These are phyloP conservation scores for Trichonephila inaurata DNA, from an alignment of 1,140 invertebrate species.

Conservation along the genomic window DNA sequence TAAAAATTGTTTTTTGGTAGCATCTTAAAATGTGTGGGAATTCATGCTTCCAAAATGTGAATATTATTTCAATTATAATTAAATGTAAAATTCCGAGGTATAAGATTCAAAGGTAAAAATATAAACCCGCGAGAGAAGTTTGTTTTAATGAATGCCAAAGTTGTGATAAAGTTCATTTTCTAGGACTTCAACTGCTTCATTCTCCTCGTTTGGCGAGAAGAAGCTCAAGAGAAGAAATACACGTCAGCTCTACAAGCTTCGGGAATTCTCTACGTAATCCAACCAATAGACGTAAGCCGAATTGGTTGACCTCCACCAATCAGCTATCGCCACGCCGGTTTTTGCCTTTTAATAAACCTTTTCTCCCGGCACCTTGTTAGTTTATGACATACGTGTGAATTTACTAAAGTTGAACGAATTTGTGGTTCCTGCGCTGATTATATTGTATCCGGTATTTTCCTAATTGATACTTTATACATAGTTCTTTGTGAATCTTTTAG, in stretches of 20 bases:
- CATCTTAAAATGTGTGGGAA: too few species aligned
- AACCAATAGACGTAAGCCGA: conserved; percentile 54
- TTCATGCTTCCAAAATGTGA: too few species aligned
- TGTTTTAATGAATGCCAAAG: not conserved
- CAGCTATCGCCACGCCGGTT: conserved; percentile 55
- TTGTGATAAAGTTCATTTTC: not conserved
- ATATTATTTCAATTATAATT: too few species aligned
- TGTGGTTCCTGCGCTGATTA: not conserved
- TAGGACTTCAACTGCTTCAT: not conserved
- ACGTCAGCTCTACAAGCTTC: conserved; percentile 62
- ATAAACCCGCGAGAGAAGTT: too few species aligned
- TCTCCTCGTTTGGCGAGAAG: not conserved
- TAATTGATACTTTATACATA: too few species aligned
- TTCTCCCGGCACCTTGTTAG: conserved; percentile 7
- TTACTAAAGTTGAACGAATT: not conserved
- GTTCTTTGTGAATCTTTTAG: too few species aligned
- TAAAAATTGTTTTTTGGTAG: too few species aligned
- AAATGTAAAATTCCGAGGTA: too few species aligned
- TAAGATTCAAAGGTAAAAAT: too few species aligned
- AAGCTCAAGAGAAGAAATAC: conserved; percentile 4
- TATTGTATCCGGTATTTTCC: not conserved
- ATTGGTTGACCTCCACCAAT: conserved; percentile 54
- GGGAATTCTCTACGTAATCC: conserved; percentile 39
- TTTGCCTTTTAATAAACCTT: conserved; percentile 58
- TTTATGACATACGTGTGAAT: conserved; percentile 27